Evolutionary conservation across 2,797 vertebrate species (phyloP).

Genomic region (Lerista edwardsae): DNA sequence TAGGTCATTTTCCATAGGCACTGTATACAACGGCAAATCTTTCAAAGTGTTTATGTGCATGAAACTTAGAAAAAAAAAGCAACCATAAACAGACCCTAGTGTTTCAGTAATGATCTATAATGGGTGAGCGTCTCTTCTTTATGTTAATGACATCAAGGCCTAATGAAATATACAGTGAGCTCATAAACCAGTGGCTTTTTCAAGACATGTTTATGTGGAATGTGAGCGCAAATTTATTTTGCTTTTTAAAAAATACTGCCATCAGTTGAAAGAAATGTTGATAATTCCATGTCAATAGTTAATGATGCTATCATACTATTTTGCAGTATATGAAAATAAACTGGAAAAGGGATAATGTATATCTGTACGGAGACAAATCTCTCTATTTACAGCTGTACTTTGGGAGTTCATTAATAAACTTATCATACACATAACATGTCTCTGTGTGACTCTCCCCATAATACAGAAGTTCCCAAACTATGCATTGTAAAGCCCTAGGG

Average conservation of each 20-base stretch:
- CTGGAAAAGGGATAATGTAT: not conserved
- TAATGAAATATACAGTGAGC: conserved; percentile 28
- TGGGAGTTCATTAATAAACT: too few relatives aligned
- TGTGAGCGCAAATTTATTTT: conserved; percentile 11
- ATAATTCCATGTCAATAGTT: not conserved
- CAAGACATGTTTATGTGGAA: conserved; percentile 38
- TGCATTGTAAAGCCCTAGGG: not conserved
- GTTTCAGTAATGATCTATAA: conserved; percentile 22
- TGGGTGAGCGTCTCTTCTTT: conserved; percentile 36
- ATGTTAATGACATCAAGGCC: conserved; percentile 30
- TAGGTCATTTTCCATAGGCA: not conserved
- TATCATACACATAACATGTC: not conserved
- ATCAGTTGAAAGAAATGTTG: not conserved
- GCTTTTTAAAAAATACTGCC: not conserved
- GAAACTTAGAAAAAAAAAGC: not conserved
- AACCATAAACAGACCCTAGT: conserved; percentile 18
- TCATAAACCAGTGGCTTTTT: conserved; percentile 29
- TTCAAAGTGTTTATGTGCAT: not conserved
- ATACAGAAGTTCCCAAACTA: too few relatives aligned
- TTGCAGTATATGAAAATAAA: not conserved
- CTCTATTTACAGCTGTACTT: not conserved
- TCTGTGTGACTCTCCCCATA: not conserved
- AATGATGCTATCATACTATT: not conserved
- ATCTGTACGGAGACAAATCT: not conserved
- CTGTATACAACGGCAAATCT: not conserved